A percentile compares a stretch with the other conserved stretches of the same genome.
Evolutionary conservation across 2,113 vertebrate genomes (phyloP).

Genomic region (Columbina picui): DNA sequence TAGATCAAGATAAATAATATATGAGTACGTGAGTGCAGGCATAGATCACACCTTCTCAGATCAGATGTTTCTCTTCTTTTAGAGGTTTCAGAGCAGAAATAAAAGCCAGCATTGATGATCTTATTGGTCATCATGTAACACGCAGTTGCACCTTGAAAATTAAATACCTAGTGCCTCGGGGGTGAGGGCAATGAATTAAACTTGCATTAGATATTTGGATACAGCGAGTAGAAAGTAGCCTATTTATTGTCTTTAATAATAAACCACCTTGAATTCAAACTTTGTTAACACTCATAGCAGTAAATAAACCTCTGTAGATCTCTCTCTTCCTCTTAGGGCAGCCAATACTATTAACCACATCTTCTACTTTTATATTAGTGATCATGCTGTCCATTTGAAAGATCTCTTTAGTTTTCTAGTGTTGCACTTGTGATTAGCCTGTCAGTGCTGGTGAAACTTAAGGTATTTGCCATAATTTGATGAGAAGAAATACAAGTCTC

Average conservation of each 20-base stretch:
- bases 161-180: not conserved
- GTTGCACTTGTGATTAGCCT: not conserved
- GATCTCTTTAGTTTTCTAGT: not conserved
- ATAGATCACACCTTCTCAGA: conserved; percentile 52
- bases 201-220: conserved; percentile 5
- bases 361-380: not conserved
- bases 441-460: not conserved
- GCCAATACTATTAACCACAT: not conserved
- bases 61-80: conserved; percentile 30
- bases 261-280: not conserved
- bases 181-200: not conserved
- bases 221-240: not conserved
- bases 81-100: conserved; percentile 22
- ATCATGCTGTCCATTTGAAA: not conserved
- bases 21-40: conserved; percentile 28
- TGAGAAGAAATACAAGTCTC: not conserved
- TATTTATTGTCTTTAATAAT: not conserved
- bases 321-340: not conserved
- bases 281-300: not conserved
- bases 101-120: not conserved
- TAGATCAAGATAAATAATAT: conserved; percentile 60
- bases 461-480: not conserved
- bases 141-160: conserved; percentile 18
- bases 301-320: conserved; percentile 15
- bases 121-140: not conserved